phyloP scores from a whole-genome alignment of 1,140 invertebrate genomes.

The Aphelinus certus region DNA sequence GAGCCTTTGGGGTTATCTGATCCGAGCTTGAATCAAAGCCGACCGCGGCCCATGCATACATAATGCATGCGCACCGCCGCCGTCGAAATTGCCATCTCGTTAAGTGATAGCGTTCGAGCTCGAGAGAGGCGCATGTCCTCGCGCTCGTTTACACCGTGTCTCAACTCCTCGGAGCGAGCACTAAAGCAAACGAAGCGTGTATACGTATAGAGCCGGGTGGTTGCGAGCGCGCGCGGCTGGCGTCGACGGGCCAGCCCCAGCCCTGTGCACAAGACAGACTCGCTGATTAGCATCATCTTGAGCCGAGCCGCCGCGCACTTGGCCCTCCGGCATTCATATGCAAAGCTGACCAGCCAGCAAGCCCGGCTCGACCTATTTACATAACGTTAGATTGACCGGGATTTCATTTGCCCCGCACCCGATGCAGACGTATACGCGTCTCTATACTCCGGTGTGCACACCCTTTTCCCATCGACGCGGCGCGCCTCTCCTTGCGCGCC shows the following conservation, averaged over 20 bases:
- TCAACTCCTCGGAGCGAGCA: slow-evolving; percentile 38
- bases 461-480: slow-evolving; percentile 38
- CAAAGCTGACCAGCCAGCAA: slow-evolving; percentile 57
- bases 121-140: slow-evolving; percentile 7
- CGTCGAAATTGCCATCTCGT: slow-evolving; percentile 24
- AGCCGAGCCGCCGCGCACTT: slow-evolving; percentile 37
- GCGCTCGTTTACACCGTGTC: slow-evolving; percentile 18
- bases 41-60: background rate
- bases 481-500: slow-evolving; percentile 15
- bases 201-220: too few relatives aligned
- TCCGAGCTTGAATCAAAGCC: too few relatives aligned
- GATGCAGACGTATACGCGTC: slow-evolving; percentile 43
- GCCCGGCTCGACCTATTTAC: slow-evolving; percentile 61
- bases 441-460: slow-evolving; percentile 36
- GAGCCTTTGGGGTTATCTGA: too few relatives aligned
- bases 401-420: slow-evolving; percentile 57
- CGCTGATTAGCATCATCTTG: slow-evolving; percentile 63
- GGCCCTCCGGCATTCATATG: slow-evolving; percentile 60
- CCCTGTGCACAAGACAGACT: slow-evolving; percentile 37
- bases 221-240: background rate
- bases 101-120: slow-evolving; percentile 21
- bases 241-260: background rate
- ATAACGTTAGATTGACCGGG: slow-evolving; percentile 66
- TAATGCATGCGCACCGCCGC: background rate
- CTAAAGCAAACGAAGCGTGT: slow-evolving; percentile 59